Percentiles rank a stretch among this genome's conserved stretches.
Conservation (phyloP, 2,888 invertebrate species). For the Hypomecis atomaria region DNA sequence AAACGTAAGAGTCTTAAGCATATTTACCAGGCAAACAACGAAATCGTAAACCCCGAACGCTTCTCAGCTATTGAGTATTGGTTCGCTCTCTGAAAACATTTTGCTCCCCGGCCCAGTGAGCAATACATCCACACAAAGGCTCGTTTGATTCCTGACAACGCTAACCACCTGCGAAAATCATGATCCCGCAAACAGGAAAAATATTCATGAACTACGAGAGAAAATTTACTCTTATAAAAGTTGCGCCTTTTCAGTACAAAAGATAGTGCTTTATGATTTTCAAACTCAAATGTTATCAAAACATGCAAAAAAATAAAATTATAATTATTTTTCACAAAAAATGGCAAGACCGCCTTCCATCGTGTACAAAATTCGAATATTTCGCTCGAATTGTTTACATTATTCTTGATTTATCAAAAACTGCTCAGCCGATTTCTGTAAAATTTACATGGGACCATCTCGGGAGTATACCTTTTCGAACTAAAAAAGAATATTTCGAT, state of each 20-base stretch:
- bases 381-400: too few species aligned
- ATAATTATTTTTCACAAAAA: too few species aligned
- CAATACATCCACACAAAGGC: conserved; percentile 15
- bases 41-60: background rate
- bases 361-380: too few species aligned
- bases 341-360: too few species aligned
- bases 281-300: background rate
- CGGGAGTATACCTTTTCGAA: too few species aligned
- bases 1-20: background rate
- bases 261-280: background rate
- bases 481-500: too few species aligned
- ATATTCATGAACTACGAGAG: background rate
- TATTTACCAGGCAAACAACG: background rate
- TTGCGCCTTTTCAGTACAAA: background rate
- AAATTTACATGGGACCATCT: too few species aligned
- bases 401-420: too few species aligned
- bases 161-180: conserved; percentile 4
- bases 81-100: background rate
- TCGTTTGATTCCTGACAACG: conserved; percentile 9
- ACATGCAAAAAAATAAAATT: conserved; percentile 6
- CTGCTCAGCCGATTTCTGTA: too few species aligned
- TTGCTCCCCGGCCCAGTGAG: conserved; percentile 7
- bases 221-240: background rate
- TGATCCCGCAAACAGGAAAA: conserved; percentile 6
- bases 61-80: background rate